Conservation (phyloP, 1,140 invertebrate genomes). For the Drusus annulatus region DNA sequence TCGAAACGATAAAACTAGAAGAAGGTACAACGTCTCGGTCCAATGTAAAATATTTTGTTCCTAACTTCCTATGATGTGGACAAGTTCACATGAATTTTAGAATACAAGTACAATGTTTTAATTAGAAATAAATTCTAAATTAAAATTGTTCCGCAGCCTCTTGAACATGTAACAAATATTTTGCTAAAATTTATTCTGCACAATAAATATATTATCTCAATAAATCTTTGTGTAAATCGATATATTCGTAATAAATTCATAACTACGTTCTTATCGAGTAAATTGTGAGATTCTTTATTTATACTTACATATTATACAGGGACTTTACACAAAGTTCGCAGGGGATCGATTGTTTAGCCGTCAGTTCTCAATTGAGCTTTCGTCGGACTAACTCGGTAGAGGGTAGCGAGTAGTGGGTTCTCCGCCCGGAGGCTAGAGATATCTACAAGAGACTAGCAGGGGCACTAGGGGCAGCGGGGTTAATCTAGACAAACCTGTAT, state of each 20-base stretch:
- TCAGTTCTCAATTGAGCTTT: no score
- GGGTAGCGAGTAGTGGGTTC: no score
- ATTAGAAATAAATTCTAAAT: slow-evolving; percentile 42
- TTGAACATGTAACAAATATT: slow-evolving; percentile 35
- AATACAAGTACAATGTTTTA: slow-evolving; percentile 32
- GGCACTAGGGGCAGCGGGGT: no score
- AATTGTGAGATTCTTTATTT: slow-evolving; percentile 45
- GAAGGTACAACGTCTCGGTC: slow-evolving; percentile 12
- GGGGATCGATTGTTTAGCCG: no score
- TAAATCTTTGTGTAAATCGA: slow-evolving; percentile 52
- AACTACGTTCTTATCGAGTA: slow-evolving; percentile 48
- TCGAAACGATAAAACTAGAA: slow-evolving; percentile 31
- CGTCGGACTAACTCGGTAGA: no score
- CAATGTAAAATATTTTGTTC: slow-evolving; percentile 9
- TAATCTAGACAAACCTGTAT: no score
- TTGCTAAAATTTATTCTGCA: slow-evolving; percentile 42
- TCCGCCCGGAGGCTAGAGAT: no score
- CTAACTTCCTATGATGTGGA: slow-evolving; percentile 40
- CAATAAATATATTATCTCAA: slow-evolving; percentile 44
- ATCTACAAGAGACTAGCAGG: no score
- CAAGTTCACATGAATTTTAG: slow-evolving; percentile 33
- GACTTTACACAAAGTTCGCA: neutral
- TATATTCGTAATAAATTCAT: slow-evolving; percentile 54
- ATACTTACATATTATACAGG: slow-evolving; percentile 15
- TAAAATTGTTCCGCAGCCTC: slow-evolving; percentile 42